A percentile compares a stretch with the other conserved stretches of the same genome.
Evolutionary conservation across 1,140 invertebrate species (phyloP).

Genomic region (Brachionus paranguensis): DNA sequence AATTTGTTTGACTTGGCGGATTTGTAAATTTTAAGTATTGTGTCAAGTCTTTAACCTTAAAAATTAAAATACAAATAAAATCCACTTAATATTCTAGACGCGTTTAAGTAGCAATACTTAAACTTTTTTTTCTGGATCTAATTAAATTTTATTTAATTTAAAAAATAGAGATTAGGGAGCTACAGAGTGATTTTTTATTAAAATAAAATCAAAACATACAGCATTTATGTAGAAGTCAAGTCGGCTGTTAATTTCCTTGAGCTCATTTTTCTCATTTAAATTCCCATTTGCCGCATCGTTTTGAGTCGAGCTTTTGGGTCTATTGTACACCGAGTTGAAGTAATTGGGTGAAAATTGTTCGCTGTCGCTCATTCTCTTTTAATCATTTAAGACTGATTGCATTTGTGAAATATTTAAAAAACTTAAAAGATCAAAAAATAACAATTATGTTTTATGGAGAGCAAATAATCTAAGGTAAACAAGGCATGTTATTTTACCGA

Average conservation of each 20-base stretch:
- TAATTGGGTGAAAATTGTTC: slow-evolving; percentile 5
- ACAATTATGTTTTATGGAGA: neutral
- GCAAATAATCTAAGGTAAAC: neutral
- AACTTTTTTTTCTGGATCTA: neutral
- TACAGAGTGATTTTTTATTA: neutral
- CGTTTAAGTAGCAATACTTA: neutral
- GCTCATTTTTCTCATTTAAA: slow-evolving; percentile 21
- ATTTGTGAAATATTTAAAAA: neutral
- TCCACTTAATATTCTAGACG: neutral
- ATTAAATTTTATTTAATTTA: neutral
- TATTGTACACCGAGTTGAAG: slow-evolving; percentile 13
- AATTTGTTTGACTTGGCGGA: neutral
- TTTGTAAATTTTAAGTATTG: slow-evolving; percentile 12
- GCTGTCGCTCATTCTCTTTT: neutral
- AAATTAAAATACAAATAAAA: neutral
- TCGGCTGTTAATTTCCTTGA: slow-evolving; percentile 1
- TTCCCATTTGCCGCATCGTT: neutral
- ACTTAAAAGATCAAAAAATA: neutral
- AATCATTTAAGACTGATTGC: neutral
- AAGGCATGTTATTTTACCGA: neutral
- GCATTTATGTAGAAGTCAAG: slow-evolving; percentile 16
- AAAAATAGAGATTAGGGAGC: neutral
- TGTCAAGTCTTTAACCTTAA: slow-evolving; percentile 23
- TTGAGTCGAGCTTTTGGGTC: neutral
- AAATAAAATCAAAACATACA: neutral